Base-by-base conservation (phyloP, 2,113 vertebrate genomes). In the Myrmecophaga tridactyla region DNA sequence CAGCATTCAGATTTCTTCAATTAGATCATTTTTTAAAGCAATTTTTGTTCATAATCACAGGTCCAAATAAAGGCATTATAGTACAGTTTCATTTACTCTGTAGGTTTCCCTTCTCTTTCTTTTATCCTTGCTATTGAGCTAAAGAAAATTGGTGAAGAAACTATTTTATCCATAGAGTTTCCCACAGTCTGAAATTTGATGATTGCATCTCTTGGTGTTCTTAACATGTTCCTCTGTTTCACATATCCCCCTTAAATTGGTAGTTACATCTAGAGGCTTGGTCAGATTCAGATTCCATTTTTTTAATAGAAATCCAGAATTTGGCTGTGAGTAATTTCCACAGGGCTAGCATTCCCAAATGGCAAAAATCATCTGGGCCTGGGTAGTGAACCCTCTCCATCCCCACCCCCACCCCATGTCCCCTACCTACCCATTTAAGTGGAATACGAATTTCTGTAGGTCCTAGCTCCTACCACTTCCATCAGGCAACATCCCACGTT, bases 121-220 rank as follows among this genome's bases (percentile, higher is more conserved):
- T 73, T 87, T 31, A 75, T 75, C 39, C 20, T 94, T 94, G 21
- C 34, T 76, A 48, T 87, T 69, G 76, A n/a, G 85, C 9, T 89
- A 63, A 41, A 81, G 48, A 60, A 58, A 34, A 34, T 23, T 86
- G 25, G 95, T 83, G 39, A 94, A 87, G 63, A 96, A 86, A 80
- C 4, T 67, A 46, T 80, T 67, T 95, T 51, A 81, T 65, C 18
- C 13, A 3, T 17, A 46, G n/a, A 29, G 18, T 92, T 94, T 85
- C 29, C 36, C 60, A n/a, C 43, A 80, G 31, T 48, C 41, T 46
- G 81, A 95, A 86, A 69, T 48, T 51, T 41, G 6, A 29, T 7
- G n/a, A 65, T 56, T 73, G 20, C 5, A 8, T 67, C 36, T 48
- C 10, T 90, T 25, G 9, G 58, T 77, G 46, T 53, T 89, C 84